Evolutionary conservation across 2,888 invertebrate species (phyloP).

Genomic region (Chrysomela aeneicollis): DNA sequence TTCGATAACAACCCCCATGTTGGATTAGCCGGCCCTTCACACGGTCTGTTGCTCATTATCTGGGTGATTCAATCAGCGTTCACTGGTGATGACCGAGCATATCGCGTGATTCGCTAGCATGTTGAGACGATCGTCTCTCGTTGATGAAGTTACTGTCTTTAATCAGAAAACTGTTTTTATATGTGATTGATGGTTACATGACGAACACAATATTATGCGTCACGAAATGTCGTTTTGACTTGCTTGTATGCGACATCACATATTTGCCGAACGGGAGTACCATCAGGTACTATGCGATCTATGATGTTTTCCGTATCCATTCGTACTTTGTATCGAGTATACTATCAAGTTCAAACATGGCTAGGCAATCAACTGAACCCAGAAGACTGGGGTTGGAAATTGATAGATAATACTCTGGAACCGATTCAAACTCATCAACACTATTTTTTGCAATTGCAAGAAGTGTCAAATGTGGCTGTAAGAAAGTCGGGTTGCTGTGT

Average conservation of each 20-base stretch:
- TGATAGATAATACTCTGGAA: too few relatives aligned
- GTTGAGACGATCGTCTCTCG: slow-evolving; percentile 27
- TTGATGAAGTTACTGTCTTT: slow-evolving; percentile 38
- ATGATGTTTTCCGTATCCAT: not conserved
- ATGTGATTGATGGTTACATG: slow-evolving; percentile 38
- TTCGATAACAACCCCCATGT: too few relatives aligned
- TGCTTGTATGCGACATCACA: not conserved
- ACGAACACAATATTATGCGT: slow-evolving; percentile 33
- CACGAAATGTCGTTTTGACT: slow-evolving; percentile 30
- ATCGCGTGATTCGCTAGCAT: slow-evolving; percentile 36
- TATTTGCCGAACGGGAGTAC: not conserved
- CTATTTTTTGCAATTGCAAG: too few relatives aligned
- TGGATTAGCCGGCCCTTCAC: not conserved
- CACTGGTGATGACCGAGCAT: not conserved
- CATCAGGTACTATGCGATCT: not conserved
- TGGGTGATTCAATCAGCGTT: not conserved
- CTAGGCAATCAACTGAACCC: too few relatives aligned
- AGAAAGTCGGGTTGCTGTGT: too few relatives aligned
- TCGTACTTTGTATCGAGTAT: too few relatives aligned
- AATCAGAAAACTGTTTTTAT: slow-evolving; percentile 39
- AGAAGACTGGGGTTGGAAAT: too few relatives aligned
- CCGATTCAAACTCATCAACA: too few relatives aligned
- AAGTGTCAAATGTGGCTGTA: too few relatives aligned
- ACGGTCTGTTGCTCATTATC: not conserved
- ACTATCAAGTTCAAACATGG: too few relatives aligned